Evolutionary conservation across 1,140 invertebrate genomes (phyloP), one percentile per base, ranked within the genome.

Genomic region (Andrena cerasifolii): DNA sequence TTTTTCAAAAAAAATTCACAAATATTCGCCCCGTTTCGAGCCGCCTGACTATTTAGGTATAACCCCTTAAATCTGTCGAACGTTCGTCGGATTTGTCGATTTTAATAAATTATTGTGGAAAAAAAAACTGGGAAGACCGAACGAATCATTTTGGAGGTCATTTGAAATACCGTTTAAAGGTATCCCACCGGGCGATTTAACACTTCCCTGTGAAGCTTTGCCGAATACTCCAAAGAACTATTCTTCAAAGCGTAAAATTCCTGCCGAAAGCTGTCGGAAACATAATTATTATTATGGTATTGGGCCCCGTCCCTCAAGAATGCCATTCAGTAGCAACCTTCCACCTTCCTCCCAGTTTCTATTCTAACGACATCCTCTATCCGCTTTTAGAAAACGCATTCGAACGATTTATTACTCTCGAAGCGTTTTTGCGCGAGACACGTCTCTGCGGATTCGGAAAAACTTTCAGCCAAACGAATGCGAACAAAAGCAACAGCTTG

Each of bases 201-300:
- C 33, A 53, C 56, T 66, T 59, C 49, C 58, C 54, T 40, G 61
- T 67, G 53, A 45, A 65, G 65, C 76, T 66, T 66, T 24, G 53
- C 62, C 40, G 47, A 77, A 63, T 31, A 51, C 45, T 18, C 10
- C 31, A 47, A 47, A 63, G 49, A 16, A 21, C 72, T 31, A 49
- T 63, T 33, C 61, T 33, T 26, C 59, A 8, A 12, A 33, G 71
- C 72, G 85, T 85, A 85, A 82, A 88, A 83, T 85, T 54, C 33
- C 59, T 49, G 43, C 62, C 43, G 49, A 76, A 77, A 80, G 65
- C 61, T 36, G 77, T 26, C 33, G 62, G 85, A 77, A 83, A 80
- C 85, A 86, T 89, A 88, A 89, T 89, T 83, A 86, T 89, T 87
- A 89, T 89, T 88, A 83, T 56, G 83, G 82, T 82, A 82, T 87